A percentile compares a stretch with the other conserved stretches of the same genome.
Evolutionary conservation across 2,113 vertebrate species (phyloP).

Genomic region (Festucalex cinctus): DNA sequence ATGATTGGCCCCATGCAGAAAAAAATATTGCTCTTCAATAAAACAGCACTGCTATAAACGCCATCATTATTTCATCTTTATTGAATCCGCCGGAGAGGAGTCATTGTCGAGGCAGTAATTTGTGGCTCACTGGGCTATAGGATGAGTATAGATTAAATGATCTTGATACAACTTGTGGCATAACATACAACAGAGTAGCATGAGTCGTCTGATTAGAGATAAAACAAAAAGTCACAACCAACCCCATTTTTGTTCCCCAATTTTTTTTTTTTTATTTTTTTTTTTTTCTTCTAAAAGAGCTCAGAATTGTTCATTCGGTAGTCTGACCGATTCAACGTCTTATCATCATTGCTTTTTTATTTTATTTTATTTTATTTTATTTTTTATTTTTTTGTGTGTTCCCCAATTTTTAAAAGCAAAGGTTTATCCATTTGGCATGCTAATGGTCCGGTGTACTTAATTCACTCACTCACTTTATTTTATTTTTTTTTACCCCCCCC

Average conservation of each 20-base stretch:
- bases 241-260: neutral
- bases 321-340: too few relatives aligned
- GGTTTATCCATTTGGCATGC: neutral
- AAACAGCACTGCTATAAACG: neutral
- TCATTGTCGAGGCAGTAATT: neutral
- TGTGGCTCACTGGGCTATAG: neutral
- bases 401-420: too few relatives aligned
- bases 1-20: neutral
- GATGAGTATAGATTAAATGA: neutral
- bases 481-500: too few relatives aligned
- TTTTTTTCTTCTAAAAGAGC: too few relatives aligned
- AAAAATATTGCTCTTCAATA: neutral
- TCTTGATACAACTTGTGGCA: neutral
- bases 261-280: too few relatives aligned
- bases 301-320: too few relatives aligned
- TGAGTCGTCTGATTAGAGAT: neutral
- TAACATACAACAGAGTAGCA: neutral
- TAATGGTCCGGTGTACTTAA: neutral
- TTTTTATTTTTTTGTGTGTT: too few relatives aligned
- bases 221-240: neutral
- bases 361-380: too few relatives aligned
- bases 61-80: neutral
- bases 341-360: too few relatives aligned
- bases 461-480: neutral
- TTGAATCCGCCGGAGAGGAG: neutral